These are phyloP conservation scores for Anarrhichthys ocellatus DNA, from an alignment of 2,113 vertebrate genomes.

Conservation along the genomic window DNA sequence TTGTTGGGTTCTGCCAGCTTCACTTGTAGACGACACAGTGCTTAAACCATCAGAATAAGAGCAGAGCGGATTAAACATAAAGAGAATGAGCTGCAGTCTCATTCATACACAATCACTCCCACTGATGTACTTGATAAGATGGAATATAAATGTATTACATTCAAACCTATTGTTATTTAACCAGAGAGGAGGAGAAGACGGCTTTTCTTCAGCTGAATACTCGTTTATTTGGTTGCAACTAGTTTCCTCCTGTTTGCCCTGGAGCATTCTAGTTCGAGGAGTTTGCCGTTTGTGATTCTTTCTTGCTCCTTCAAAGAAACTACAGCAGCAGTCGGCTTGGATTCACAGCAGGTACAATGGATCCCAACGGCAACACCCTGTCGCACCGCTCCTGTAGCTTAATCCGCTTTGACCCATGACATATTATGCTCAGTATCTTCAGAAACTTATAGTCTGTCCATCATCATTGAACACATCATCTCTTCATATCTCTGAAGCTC, in stretches of 20 bases:
- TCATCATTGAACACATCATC: background rate
- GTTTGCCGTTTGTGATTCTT: background rate
- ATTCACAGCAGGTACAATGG: background rate
- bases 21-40: conserved; percentile 5
- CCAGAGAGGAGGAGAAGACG: background rate
- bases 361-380: background rate
- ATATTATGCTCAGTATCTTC: background rate
- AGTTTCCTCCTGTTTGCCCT: background rate
- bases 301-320: background rate
- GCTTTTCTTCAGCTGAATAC: background rate
- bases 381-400: background rate
- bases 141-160: conserved; percentile 32
- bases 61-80: conserved; percentile 38
- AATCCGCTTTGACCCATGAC: background rate
- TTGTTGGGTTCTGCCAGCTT: conserved; percentile 43
- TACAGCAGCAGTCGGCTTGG: background rate
- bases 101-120: background rate
- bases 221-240: background rate
- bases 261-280: background rate
- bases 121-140: conserved; percentile 2
- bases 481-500: background rate
- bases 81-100: conserved; percentile 14
- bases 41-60: conserved; percentile 51
- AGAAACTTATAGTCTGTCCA: background rate
- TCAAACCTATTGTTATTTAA: conserved; percentile 13